Base-by-base conservation (phyloP, 2,113 vertebrate species). In the Ifrita kowaldi region DNA sequence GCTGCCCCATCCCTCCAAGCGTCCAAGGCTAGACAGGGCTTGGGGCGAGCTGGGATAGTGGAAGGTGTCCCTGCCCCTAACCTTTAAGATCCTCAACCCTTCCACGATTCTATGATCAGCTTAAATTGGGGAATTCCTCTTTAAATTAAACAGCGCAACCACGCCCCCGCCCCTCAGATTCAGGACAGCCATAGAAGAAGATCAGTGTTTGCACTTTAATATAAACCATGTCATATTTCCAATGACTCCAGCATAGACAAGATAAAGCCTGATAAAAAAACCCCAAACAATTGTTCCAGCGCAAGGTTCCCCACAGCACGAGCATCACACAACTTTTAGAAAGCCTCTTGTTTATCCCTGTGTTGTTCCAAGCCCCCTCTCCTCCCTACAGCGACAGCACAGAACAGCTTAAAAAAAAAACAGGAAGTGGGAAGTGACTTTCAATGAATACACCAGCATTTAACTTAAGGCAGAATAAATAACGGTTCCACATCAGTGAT, bases 391-490 rank as follows among this genome's bases (percentile, higher is more conserved):
- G 35, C 41, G 53, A 37, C 46, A n/a, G 4, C 41, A 28, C 6
- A 11, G n/a, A 73, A 37, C 1, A 11, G 12, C 10, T 65, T 56
- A 14, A 53, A 52, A 59, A 47, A 23, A 2, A 13, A 7, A 52
- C 50, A 30, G 37, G 21, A 8, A 1, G 11, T 4, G 10, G 28
- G 4, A 46, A 47, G 83, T 42, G 64, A 60, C 44, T 70, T 39
- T 55, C 47, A 14, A 3, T 12, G 10, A 53, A 16, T 7, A 89
- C 2, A 50, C 27, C 28, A 71, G 60, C 41, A 10, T 69, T 87
- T 87, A 53, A 91, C 60, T 87, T 84, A 94, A 97, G 91, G 94
- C 89, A 87, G 75, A 85, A 91, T 89, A 96, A 91, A 89, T 62
- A 94, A 71, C 10, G 7, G 4, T 42, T 30, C 5, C 44, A 21